These are phyloP conservation scores for Leptura quadrifasciata DNA, from an alignment of 2,888 invertebrate species.

Conservation along the genomic window DNA sequence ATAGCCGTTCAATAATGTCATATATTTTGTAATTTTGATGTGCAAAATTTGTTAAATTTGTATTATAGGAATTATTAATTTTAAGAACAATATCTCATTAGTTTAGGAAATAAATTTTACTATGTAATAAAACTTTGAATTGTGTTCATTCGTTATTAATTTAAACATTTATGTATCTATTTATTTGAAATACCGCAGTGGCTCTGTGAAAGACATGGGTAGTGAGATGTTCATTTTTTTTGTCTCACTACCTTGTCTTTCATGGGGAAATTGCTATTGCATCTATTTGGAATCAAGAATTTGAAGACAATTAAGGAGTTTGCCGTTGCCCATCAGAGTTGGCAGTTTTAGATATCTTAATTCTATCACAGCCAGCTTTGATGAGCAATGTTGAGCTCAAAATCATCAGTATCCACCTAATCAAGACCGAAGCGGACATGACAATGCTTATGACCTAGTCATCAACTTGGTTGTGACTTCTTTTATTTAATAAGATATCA, in stretches of 20 bases:
- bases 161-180: background rate
- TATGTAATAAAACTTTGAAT: background rate
- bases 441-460: slow-evolving; percentile 76
- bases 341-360: slow-evolving; percentile 85
- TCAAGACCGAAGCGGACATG: slow-evolving; percentile 10
- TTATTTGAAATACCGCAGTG: slow-evolving; percentile 64
- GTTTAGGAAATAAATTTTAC: background rate
- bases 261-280: slow-evolving; percentile 79
- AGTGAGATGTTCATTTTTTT: slow-evolving; percentile 90
- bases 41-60: no score
- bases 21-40: no score
- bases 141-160: background rate
- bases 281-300: slow-evolving; percentile 28
- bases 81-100: no score
- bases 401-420: slow-evolving; percentile 30
- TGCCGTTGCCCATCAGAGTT: slow-evolving; percentile 72
- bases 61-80: no score
- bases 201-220: slow-evolving; percentile 97
- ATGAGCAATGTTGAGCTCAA: slow-evolving; percentile 85
- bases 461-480: slow-evolving; percentile 95
- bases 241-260: slow-evolving; percentile 99
- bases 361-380: slow-evolving; percentile 97
- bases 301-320: slow-evolving; percentile 47
- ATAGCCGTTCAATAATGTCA: no score
- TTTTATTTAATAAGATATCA: slow-evolving; percentile 86